Conservation (phyloP, 92 coral and sea anemone species). For the Galaxea fascicularis region DNA sequence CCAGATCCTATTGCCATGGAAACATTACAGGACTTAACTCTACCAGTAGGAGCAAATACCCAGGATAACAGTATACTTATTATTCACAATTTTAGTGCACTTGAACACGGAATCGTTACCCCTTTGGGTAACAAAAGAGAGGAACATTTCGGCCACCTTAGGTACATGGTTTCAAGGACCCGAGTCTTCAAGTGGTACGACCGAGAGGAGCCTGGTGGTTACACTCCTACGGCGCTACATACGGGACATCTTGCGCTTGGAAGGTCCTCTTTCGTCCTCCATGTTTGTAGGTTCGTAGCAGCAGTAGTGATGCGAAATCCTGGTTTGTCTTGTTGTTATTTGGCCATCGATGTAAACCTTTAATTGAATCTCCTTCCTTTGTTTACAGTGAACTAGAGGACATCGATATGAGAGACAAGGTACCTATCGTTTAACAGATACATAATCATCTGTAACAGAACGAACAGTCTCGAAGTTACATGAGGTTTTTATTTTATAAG, state of each 20-base stretch:
- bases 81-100: too few relatives aligned
- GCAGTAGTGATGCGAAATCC: slow-evolving; percentile 14
- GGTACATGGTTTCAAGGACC: too few relatives aligned
- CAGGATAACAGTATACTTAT: too few relatives aligned
- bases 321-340: background rate
- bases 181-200: background rate
- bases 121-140: too few relatives aligned
- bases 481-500: background rate
- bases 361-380: background rate
- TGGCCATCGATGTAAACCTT: slow-evolving; percentile 49
- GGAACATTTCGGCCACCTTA: too few relatives aligned
- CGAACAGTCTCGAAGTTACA: background rate
- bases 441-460: background rate
- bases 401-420: slow-evolving; percentile 80
- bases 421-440: background rate
- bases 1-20: too few relatives aligned
- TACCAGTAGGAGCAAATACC: too few relatives aligned
- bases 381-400: slow-evolving; percentile 60
- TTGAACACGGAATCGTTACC: too few relatives aligned
- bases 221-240: slow-evolving; percentile 26
- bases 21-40: too few relatives aligned
- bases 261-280: slow-evolving; percentile 74
- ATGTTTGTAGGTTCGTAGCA: slow-evolving; percentile 64
- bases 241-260: slow-evolving; percentile 43
- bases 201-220: slow-evolving; percentile 30